Conservation (phyloP, 2,113 vertebrate species). For the Erpornis zantholeuca region DNA sequence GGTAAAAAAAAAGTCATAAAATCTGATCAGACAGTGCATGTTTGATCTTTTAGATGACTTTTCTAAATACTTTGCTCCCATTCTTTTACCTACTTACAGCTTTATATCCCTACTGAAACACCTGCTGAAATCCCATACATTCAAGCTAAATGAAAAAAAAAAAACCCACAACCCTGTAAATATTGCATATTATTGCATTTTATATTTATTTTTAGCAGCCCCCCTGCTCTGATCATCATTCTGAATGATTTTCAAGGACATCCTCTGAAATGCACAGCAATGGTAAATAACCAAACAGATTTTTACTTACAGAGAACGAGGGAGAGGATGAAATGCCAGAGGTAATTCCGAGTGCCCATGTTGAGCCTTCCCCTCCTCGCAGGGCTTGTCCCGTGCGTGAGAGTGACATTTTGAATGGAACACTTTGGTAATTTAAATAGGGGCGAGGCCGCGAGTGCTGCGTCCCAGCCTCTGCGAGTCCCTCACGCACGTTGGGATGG, state of each 20-base stretch:
- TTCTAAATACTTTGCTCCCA: not conserved
- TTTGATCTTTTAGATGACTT: not conserved
- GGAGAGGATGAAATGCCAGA: not conserved
- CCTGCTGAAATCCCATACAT: not conserved
- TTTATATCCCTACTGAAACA: not conserved
- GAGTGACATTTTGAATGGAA: not conserved
- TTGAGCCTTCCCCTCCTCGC: not conserved
- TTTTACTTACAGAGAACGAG: constrained; percentile 43
- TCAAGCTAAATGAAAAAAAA: not conserved
- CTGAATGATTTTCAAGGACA: not conserved
- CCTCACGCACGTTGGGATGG: not conserved
- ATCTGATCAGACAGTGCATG: not conserved
- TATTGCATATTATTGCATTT: not conserved
- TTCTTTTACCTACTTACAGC: not conserved
- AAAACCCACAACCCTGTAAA: not conserved
- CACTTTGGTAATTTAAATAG: constrained; percentile 4
- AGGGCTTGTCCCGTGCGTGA: not conserved
- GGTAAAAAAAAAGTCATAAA: not conserved
- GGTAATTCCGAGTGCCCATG: constrained; percentile 11
- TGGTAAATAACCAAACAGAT: not conserved
- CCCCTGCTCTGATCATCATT: not conserved
- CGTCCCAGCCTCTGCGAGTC: not conserved
- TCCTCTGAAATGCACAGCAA: not conserved
- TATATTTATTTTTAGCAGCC: not conserved
- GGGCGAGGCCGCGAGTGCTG: constrained; percentile 23